Evolutionary conservation across 2,888 invertebrate species (phyloP), one percentile per base, ranked within the genome.

Genomic region (Seladonia tumulorum): DNA sequence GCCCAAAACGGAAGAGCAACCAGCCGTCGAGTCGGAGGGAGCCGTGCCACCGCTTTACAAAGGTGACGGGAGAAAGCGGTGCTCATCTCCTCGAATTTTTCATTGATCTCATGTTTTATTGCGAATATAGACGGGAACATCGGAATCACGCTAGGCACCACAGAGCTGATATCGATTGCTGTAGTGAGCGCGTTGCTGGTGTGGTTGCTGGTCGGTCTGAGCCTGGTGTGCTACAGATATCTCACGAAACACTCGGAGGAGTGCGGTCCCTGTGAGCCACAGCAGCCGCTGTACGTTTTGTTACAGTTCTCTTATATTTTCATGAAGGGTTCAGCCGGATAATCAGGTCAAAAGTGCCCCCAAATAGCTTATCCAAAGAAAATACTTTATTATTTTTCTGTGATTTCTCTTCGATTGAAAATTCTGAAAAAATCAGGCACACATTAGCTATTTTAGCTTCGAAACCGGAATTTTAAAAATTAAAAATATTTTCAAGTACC

Each of bases 151-250:
- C 88, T 94, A 25, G 91, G 91, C 60, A 92, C 91, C 16, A 88
- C 89, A 3, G 92, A 93, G 81, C 86, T 94, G 39, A 87, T 94
- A 71, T 89, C 93, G 39, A 92, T 94, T 66, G 93, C 92, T 5
- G 76, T 93, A 39, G 90, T 92, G 25, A 92, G 92, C 78, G 92
- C 93, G 53, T 72, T 93, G 75, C 71, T 93, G 42, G 87, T 93
- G 7, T 94, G 94, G 94, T 72, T 94, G 47, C 81, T 94, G 76
- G 91, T 94, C 5, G 94, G 93, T 7, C 81, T 93, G 39, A 91
- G 84, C 45, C 81, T 94, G 29, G 90, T 92, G 18, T 94, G 93
- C 86, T 94, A 93, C 74, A 90, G 90, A 89, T 93, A 90, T 80
- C 87, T 93, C 73, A 87, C 74, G 22, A 93, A 84, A 71, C 82